These are phyloP conservation scores for Mizuhopecten yessoensis DNA, from an alignment of 1,140 invertebrate genomes.

Conservation along the genomic window DNA sequence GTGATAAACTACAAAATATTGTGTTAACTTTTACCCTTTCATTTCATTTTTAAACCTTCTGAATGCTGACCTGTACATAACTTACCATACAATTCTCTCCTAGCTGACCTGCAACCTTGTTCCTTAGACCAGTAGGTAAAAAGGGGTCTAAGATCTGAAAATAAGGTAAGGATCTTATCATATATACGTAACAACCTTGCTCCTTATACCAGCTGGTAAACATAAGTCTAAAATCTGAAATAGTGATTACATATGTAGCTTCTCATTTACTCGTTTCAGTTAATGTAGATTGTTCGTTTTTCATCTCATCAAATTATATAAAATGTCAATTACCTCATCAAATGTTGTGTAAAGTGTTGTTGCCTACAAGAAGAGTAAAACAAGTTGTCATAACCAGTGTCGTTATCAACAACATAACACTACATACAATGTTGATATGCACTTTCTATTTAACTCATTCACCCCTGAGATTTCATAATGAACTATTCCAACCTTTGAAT, in stretches of 20 bases:
- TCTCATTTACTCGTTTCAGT: no score
- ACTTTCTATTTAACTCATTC: no score
- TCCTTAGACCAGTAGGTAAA: constrained; percentile 64
- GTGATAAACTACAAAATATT: no score
- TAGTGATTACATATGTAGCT: neutral
- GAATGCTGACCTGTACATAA: constrained; percentile 6
- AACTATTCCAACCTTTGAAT: no score
- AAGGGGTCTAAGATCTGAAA: constrained; percentile 69
- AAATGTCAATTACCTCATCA: constrained; percentile 75
- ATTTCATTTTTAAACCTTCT: no score
- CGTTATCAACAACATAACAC: no score
- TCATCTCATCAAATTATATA: no score
- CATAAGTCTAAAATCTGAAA: neutral
- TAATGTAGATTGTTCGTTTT: no score
- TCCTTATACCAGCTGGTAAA: neutral
- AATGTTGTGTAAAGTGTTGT: constrained; percentile 80
- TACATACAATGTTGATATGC: no score
- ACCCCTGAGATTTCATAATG: no score
- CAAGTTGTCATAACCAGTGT: no score
- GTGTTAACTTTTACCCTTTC: no score
- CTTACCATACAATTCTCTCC: constrained; percentile 67
- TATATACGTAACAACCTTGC: neutral
- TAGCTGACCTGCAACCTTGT: constrained; percentile 62
- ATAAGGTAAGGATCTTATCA: constrained; percentile 20
- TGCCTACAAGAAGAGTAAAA: constrained; percentile 64